These are phyloP conservation scores for Hippasteria phrygiana DNA, from an alignment of 53 echinoderm and acorn worm species.

Conservation along the genomic window DNA sequence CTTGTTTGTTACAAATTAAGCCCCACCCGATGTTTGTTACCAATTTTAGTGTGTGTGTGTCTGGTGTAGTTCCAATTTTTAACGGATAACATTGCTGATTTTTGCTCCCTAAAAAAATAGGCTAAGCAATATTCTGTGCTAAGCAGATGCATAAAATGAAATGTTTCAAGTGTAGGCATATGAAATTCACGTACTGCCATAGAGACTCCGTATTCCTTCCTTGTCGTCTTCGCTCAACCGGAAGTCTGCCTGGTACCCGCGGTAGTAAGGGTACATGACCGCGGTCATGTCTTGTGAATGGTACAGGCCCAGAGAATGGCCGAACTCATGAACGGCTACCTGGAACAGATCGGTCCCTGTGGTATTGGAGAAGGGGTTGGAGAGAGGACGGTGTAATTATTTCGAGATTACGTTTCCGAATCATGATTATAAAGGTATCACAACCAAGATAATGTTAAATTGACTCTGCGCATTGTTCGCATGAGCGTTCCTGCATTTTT, in stretches of 20 bases:
- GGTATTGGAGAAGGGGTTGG: too few species aligned
- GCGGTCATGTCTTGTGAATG: constrained; percentile 66
- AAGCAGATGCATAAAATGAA: neutral
- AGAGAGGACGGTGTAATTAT: neutral
- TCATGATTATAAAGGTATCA: too few species aligned
- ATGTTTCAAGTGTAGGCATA: neutral
- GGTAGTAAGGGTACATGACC: constrained; percentile 78
- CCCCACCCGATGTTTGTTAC: too few species aligned
- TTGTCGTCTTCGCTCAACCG: constrained; percentile 68
- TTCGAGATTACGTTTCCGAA: neutral
- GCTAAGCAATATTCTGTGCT: neutral
- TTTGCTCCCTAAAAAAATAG: too few species aligned
- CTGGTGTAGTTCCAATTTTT: too few species aligned
- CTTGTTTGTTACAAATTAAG: too few species aligned
- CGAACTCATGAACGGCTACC: constrained; percentile 80
- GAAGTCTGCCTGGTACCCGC: constrained; percentile 69
- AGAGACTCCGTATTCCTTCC: constrained; percentile 64
- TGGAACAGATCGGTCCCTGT: constrained; percentile 80
- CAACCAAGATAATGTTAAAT: too few species aligned
- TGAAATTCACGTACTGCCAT: constrained; percentile 65
- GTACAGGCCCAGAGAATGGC: constrained; percentile 72
- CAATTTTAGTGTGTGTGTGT: too few species aligned
- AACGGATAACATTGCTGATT: too few species aligned
- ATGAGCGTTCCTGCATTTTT: too few species aligned
- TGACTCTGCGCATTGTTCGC: too few species aligned